phyloP scores from a whole-genome alignment of 2,888 invertebrate genomes.

The Acleris laterana region DNA sequence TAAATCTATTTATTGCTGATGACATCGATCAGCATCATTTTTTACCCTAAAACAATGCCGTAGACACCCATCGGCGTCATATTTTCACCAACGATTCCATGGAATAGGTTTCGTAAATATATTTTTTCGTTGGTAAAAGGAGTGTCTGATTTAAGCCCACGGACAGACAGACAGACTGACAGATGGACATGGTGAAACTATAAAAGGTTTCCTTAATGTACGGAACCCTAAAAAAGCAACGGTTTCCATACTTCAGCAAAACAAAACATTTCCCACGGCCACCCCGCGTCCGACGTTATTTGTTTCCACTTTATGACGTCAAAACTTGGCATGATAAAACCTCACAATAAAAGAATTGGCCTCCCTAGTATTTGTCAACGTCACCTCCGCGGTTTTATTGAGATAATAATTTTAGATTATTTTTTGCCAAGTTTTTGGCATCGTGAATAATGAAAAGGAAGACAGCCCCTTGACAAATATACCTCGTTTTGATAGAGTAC shows the following conservation, averaged over 20 bases:
- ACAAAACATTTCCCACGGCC: slow-evolving; percentile 38
- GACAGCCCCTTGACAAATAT: not conserved
- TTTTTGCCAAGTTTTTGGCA: slow-evolving; percentile 20
- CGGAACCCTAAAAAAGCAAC: not conserved
- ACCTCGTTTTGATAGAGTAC: not conserved
- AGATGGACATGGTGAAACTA: too few relatives aligned
- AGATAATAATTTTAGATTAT: slow-evolving; percentile 41
- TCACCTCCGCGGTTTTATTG: slow-evolving; percentile 41
- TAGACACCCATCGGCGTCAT: too few relatives aligned
- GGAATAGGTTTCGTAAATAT: too few relatives aligned
- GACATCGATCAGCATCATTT: too few relatives aligned
- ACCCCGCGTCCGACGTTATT: slow-evolving; percentile 39
- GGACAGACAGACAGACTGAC: too few relatives aligned
- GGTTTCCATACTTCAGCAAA: slow-evolving; percentile 23
- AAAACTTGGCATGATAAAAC: slow-evolving; percentile 40
- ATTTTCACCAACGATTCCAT: too few relatives aligned
- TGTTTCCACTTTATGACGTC: slow-evolving; percentile 41
- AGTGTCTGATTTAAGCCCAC: too few relatives aligned
- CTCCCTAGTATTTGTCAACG: slow-evolving; percentile 42
- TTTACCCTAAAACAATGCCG: too few relatives aligned
- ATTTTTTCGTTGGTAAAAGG: too few relatives aligned
- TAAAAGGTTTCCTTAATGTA: too few relatives aligned
- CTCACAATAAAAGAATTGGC: slow-evolving; percentile 38
- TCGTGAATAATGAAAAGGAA: slow-evolving; percentile 20
- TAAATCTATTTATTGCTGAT: too few relatives aligned